phyloP scores from a whole-genome alignment of 2,113 vertebrate genomes.

The Desmodus rotundus region DNA sequence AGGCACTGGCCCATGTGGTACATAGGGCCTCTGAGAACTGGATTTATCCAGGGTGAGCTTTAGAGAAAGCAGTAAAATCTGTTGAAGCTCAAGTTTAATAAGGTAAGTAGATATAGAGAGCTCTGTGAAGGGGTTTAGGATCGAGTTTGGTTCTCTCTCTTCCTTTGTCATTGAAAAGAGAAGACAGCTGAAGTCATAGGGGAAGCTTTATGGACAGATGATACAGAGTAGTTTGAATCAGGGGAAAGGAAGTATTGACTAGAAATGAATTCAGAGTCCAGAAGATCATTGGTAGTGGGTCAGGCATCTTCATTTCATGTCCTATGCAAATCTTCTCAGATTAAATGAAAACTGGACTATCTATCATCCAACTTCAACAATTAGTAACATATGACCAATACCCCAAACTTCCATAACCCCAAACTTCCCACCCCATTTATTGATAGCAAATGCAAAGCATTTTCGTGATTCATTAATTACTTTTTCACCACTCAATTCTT shows the following conservation, averaged over 20 bases:
- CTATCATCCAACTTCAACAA: background rate
- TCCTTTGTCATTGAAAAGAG: background rate
- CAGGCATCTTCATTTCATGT: slow-evolving; percentile 17
- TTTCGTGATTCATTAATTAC: background rate
- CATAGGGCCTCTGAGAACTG: background rate
- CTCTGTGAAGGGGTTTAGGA: background rate
- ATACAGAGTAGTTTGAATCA: background rate
- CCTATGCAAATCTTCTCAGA: background rate
- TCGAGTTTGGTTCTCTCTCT: background rate
- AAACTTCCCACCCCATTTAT: background rate
- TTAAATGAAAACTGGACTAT: background rate
- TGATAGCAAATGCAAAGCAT: background rate
- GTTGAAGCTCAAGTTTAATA: background rate
- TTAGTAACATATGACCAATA: background rate
- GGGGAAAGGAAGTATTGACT: background rate
- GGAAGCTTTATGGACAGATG: background rate
- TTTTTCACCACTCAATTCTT: background rate
- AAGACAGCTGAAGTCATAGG: background rate
- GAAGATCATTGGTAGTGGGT: background rate
- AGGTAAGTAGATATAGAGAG: background rate
- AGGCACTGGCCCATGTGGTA: background rate
- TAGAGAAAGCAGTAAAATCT: background rate
- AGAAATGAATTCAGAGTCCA: background rate
- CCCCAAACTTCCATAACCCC: background rate
- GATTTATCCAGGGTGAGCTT: background rate